Evolutionary conservation across 2,888 invertebrate species (phyloP).

Genomic region (Fragum whitleyi): DNA sequence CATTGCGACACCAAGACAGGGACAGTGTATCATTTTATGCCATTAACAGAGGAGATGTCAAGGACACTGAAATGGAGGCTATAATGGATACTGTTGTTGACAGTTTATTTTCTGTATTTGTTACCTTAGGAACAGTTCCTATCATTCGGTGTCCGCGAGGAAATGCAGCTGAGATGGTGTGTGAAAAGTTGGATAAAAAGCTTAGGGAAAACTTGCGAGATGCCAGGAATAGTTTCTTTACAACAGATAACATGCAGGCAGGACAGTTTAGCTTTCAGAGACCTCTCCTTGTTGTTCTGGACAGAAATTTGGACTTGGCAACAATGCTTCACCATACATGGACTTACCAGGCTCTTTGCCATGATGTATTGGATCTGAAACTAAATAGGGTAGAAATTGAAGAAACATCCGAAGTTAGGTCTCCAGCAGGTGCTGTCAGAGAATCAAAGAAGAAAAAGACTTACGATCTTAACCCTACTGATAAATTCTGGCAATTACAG

Average conservation of each 20-base stretch:
- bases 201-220: conserved; percentile 98
- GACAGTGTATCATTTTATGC: conserved; percentile 97
- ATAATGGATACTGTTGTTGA: conserved; percentile 98
- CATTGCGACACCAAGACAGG: conserved; percentile 96
- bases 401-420: conserved; percentile 86
- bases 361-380: conserved; percentile 97
- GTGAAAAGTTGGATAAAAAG: conserved; percentile 98
- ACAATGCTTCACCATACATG: conserved; percentile 99
- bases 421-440: conserved; percentile 79
- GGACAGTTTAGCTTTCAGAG: conserved; percentile 93
- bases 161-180: conserved; percentile 99
- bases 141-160: conserved; percentile 96
- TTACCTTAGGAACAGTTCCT: conserved; percentile 97
- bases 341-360: conserved; percentile 99
- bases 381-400: conserved; percentile 93
- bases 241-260: conserved; percentile 86
- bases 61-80: conserved; percentile 97
- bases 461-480: conserved; percentile 95
- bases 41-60: conserved; percentile 96
- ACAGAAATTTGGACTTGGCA: conserved; percentile 97
- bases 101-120: conserved; percentile 98
- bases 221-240: conserved; percentile 97
- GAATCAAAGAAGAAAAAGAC: conserved; percentile 90
- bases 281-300: conserved; percentile 95
- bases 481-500: conserved; percentile 96